Percentiles rank a stretch among this genome's conserved stretches.
Conservation (phyloP, 2,113 vertebrate genomes). For the Dicentrarchus labrax region DNA sequence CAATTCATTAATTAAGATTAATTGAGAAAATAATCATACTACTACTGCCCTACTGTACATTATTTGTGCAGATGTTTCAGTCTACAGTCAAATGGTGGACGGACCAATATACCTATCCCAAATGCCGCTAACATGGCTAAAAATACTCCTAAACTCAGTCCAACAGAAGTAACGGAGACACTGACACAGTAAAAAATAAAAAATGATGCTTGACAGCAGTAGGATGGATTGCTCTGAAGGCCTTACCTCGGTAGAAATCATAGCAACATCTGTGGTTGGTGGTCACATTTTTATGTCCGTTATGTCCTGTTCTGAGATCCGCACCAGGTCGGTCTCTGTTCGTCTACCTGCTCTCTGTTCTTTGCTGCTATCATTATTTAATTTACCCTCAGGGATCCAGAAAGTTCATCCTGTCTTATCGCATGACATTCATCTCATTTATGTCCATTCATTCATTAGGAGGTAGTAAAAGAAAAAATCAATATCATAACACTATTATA, state of each 20-base stretch:
- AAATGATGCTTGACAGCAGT: not conserved
- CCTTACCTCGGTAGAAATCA: not conserved
- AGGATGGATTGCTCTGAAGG: not conserved
- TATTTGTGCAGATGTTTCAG: too few species aligned
- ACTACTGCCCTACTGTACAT: too few species aligned
- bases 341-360: not conserved
- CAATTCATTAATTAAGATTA: too few species aligned
- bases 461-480: conserved; percentile 40
- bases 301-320: not conserved
- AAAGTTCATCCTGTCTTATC: conserved; percentile 18
- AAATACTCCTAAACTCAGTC: too few species aligned
- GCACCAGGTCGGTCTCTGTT: not conserved
- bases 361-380: not conserved
- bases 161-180: too few species aligned
- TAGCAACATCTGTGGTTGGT: not conserved
- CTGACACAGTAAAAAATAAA: too few species aligned
- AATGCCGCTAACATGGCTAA: too few species aligned
- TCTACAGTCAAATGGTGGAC: too few species aligned
- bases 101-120: too few species aligned
- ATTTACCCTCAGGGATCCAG: conserved; percentile 13
- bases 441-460: conserved; percentile 43
- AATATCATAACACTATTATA: conserved; percentile 46
- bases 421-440: conserved; percentile 36
- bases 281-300: not conserved
- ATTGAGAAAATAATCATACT: too few species aligned